Evolutionary conservation across 2,797 vertebrate species (phyloP).

Genomic region (Amblyopsis hoosieri): DNA sequence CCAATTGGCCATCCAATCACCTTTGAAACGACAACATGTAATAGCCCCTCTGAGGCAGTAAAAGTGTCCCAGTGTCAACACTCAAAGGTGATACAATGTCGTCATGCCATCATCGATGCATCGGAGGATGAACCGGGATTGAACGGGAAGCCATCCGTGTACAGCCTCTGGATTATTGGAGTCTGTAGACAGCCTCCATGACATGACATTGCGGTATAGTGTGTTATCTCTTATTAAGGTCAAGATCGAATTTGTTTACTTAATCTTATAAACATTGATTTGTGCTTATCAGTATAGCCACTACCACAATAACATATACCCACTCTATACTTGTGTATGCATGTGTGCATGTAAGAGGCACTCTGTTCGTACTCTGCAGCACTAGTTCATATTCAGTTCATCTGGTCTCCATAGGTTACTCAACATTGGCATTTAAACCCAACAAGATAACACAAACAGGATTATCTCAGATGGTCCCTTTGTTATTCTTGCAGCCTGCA

Average conservation of each 20-base stretch:
- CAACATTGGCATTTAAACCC: slow-evolving; percentile 61
- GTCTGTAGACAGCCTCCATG: slow-evolving; percentile 33
- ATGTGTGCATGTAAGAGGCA: no score
- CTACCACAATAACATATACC: not conserved
- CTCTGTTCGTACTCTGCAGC: slow-evolving; percentile 41
- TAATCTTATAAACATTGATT: slow-evolving; percentile 37
- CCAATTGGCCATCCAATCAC: not conserved
- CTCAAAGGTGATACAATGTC: slow-evolving; percentile 70
- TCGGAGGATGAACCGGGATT: slow-evolving; percentile 16
- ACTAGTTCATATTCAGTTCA: slow-evolving; percentile 71
- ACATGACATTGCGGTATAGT: slow-evolving; percentile 76
- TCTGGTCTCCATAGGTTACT: slow-evolving; percentile 56
- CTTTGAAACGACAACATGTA: not conserved
- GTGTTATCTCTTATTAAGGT: slow-evolving; percentile 63
- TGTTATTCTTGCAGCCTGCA: slow-evolving; percentile 42
- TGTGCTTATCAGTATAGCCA: not conserved
- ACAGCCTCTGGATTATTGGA: slow-evolving; percentile 31
- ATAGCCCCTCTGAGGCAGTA: slow-evolving; percentile 4
- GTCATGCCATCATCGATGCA: slow-evolving; percentile 36
- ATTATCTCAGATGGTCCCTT: slow-evolving; percentile 60
- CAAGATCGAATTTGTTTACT: slow-evolving; percentile 64
- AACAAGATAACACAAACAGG: slow-evolving; percentile 56
- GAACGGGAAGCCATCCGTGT: slow-evolving; percentile 26
- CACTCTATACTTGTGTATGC: slow-evolving; percentile 3
- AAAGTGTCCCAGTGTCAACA: slow-evolving; percentile 4